A percentile compares a stretch with the other conserved stretches of the same genome.
Conservation (phyloP, 2,888 invertebrate genomes). For the Ypsolopha scabrella region DNA sequence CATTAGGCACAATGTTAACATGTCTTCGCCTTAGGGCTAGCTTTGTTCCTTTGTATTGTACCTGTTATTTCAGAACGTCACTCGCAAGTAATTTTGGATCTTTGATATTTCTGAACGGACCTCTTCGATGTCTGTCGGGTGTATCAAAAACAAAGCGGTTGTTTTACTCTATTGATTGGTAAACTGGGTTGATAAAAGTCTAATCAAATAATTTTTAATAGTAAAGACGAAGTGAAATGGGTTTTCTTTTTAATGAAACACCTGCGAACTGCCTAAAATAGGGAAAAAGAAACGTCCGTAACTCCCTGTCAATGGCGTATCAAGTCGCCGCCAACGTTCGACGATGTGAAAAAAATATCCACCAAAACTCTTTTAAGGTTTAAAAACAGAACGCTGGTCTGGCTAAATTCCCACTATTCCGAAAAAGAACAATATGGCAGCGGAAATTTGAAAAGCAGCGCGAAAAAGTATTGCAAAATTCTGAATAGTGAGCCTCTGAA, state of each 20-base stretch:
- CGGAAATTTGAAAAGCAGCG: conserved; percentile 17
- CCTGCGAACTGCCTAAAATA: conserved; percentile 34
- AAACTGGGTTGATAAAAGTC: no score
- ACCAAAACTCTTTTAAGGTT: not conserved
- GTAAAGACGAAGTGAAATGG: no score
- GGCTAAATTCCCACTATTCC: conserved; percentile 37
- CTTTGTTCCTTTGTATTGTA: conserved; percentile 55
- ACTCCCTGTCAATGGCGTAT: conserved; percentile 39
- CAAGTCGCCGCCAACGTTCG: conserved; percentile 10
- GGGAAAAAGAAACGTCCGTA: conserved; percentile 17
- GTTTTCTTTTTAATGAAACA: no score
- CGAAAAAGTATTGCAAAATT: conserved; percentile 5
- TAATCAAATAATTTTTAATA: no score
- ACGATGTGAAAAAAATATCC: conserved; percentile 4
- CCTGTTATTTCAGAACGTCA: conserved; percentile 12
- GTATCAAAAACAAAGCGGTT: not conserved
- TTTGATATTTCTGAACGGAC: not conserved
- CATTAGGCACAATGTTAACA: conserved; percentile 60
- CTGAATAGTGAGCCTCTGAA: not conserved
- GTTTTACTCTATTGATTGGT: not conserved
- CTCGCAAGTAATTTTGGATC: conserved; percentile 15
- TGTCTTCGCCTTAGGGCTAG: conserved; percentile 43
- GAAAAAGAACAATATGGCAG: conserved; percentile 10
- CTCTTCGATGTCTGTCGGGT: not conserved
- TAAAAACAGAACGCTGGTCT: conserved; percentile 9